These are phyloP conservation scores for Gorsachius goisagi DNA, from an alignment of 2,113 vertebrate species.

Conservation along the genomic window DNA sequence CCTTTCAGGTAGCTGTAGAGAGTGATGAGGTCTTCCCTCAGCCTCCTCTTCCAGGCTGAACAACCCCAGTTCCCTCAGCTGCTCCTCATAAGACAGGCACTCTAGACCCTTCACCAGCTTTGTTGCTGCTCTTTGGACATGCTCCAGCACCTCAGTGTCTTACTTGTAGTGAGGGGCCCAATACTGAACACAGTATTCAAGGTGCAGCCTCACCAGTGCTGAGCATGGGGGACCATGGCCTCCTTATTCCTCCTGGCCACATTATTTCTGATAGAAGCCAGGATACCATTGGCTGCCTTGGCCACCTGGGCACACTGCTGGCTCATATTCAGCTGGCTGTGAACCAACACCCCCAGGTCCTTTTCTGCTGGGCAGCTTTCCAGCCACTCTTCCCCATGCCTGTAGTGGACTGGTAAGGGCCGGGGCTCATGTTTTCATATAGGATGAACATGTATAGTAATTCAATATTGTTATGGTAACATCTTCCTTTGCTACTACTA, in stretches of 20 bases:
- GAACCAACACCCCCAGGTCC: no score
- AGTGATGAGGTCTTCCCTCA: no score
- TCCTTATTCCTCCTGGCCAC: not conserved
- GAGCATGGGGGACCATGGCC: no score
- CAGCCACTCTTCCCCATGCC: not conserved
- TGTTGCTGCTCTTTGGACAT: not conserved
- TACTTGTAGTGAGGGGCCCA: not conserved
- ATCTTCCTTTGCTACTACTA: not conserved
- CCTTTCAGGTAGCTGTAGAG: no score
- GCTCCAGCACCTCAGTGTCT: not conserved
- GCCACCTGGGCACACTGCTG: no score
- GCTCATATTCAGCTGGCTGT: not conserved
- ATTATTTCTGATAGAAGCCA: not conserved
- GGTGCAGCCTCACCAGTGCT: not conserved
- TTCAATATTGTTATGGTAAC: no score
- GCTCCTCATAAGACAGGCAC: no score
- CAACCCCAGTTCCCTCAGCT: no score
- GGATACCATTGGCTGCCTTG: not conserved
- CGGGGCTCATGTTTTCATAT: accelerated
- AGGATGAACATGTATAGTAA: not conserved
- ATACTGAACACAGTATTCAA: not conserved
- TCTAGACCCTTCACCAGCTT: not conserved
- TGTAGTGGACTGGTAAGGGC: not conserved
- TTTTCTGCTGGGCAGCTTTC: not conserved
- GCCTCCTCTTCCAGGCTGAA: no score